Evolutionary conservation across 2,888 invertebrate genomes (phyloP).

Genomic region (Calameuta filiformis): DNA sequence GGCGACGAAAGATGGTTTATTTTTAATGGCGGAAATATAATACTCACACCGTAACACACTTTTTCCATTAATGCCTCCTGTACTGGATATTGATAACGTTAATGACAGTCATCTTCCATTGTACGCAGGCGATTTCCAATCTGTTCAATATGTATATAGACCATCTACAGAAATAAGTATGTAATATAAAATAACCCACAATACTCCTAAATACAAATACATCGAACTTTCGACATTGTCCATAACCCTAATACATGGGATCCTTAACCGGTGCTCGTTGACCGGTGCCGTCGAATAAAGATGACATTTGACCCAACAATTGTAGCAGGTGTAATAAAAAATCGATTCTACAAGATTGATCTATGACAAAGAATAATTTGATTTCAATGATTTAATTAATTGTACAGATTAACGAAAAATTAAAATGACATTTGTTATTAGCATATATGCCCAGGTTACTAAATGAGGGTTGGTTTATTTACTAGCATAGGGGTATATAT

Average conservation of each 20-base stretch:
- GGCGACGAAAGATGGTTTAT: constrained; percentile 62
- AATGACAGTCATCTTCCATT: constrained; percentile 6
- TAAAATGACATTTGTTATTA: neutral
- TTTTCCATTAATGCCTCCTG: constrained; percentile 24
- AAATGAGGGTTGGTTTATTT: too few relatives aligned
- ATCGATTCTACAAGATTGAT: neutral
- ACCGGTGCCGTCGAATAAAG: neutral
- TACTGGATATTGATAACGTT: constrained; percentile 17
- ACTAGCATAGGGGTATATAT: neutral
- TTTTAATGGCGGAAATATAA: constrained; percentile 53
- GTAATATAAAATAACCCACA: neutral
- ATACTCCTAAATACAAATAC: neutral
- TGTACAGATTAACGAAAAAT: neutral
- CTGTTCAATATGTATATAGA: neutral
- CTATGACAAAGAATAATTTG: neutral
- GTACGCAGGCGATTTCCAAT: neutral
- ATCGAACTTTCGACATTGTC: neutral
- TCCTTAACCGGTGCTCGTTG: neutral
- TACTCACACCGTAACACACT: constrained; percentile 19
- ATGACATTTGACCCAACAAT: neutral
- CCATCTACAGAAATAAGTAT: neutral
- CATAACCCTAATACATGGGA: neutral
- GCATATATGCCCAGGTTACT: neutral
- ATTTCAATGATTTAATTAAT: neutral
- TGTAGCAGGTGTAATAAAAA: neutral